Evolutionary conservation across 2,888 invertebrate species (phyloP).

Genomic region (Hofmannophila pseudospretella): DNA sequence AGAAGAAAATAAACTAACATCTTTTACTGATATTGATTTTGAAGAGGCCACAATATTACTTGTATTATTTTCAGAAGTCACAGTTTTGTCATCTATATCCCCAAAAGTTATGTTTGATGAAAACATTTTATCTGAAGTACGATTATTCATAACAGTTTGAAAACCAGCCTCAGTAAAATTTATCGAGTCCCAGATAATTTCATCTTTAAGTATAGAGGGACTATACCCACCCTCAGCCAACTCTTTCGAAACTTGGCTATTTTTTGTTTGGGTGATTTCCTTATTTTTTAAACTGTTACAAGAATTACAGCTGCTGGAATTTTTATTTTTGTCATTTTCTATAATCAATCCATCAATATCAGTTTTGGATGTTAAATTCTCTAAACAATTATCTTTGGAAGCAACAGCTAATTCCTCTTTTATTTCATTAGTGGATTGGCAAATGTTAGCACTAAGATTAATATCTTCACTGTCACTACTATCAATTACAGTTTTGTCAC

Average conservation of each 20-base stretch:
- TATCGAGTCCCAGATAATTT: conserved; percentile 58
- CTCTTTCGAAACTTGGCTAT: not conserved
- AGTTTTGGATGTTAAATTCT: too few relatives aligned
- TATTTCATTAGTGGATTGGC: not conserved
- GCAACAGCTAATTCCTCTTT: not conserved
- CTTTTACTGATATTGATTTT: conserved; percentile 39
- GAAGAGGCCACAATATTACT: conserved; percentile 19
- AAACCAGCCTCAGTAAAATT: conserved; percentile 49
- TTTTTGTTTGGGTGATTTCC: not conserved
- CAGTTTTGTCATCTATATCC: conserved; percentile 33
- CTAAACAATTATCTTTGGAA: not conserved
- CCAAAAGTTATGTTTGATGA: conserved; percentile 61
- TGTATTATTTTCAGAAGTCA: conserved; percentile 11
- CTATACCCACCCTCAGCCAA: conserved; percentile 2
- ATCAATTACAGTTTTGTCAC: not conserved
- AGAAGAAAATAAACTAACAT: conserved; percentile 61
- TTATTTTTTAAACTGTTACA: not conserved
- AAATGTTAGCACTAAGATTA: conserved; percentile 5
- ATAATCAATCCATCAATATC: not conserved
- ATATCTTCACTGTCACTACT: conserved; percentile 6
- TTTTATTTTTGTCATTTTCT: not conserved
- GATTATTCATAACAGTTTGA: conserved; percentile 45
- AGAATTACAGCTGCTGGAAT: not conserved
- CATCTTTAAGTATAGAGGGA: conserved; percentile 30
- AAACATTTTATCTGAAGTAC: conserved; percentile 34